A percentile compares a stretch with the other conserved stretches of the same genome.
phyloP scores from a whole-genome alignment of 2,797 vertebrate species.

The Cheracebus regulus region DNA sequence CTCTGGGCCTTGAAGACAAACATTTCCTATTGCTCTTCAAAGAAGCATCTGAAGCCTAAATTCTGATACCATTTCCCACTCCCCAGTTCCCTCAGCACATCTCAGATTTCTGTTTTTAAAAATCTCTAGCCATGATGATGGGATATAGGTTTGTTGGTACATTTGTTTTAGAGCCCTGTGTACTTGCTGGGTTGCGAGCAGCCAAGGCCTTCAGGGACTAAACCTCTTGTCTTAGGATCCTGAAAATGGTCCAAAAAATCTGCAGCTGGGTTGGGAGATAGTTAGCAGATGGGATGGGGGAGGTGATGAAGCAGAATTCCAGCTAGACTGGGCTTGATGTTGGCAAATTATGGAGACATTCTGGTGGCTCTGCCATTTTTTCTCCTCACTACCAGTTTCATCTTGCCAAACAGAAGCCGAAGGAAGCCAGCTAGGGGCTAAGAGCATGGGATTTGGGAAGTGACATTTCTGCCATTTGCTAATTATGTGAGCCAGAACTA shows the following conservation, averaged over 20 bases:
- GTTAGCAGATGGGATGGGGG: background rate
- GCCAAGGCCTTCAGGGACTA: background rate
- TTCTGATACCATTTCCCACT: background rate
- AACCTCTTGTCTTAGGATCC: background rate
- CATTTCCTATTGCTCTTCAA: background rate
- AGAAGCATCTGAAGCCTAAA: background rate
- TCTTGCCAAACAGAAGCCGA: background rate
- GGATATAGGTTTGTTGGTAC: background rate
- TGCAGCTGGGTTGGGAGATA: background rate
- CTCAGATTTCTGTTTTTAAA: background rate
- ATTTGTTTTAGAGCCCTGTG: background rate
- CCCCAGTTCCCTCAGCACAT: background rate
- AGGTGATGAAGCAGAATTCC: background rate
- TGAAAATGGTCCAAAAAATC: background rate
- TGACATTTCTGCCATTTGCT: background rate
- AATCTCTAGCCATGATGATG: background rate
- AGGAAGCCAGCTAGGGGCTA: background rate
- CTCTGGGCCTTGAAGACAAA: background rate
- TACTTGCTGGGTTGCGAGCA: background rate
- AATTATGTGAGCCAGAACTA: background rate
- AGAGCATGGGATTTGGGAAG: background rate
- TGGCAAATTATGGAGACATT: background rate
- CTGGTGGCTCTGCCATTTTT: background rate
- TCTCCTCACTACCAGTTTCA: background rate
- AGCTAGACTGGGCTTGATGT: background rate